Conservation (phyloP, 2,888 invertebrate genomes). For the Aethes cnicana region DNA sequence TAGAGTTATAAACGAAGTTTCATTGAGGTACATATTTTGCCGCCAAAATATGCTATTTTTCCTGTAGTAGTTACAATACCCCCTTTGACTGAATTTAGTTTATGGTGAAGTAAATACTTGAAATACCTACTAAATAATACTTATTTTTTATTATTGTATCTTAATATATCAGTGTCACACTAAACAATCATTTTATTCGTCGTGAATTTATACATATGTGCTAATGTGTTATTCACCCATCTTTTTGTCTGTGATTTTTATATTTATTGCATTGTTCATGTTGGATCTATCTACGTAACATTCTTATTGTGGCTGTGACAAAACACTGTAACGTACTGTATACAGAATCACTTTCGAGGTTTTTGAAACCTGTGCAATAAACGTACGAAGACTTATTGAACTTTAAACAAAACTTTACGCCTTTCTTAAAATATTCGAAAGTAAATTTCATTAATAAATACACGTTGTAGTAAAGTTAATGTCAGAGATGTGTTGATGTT, state of each 20-base stretch:
- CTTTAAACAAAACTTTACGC: conserved; percentile 14
- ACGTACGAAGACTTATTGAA: conserved; percentile 15
- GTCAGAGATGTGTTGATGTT: conserved; percentile 13
- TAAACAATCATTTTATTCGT: too few relatives aligned
- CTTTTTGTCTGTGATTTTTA: conserved; percentile 20
- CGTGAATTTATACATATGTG: too few relatives aligned
- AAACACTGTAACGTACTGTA: conserved; percentile 29
- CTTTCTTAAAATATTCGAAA: conserved; percentile 11
- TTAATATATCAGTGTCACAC: too few relatives aligned
- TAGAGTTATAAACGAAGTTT: too few relatives aligned
- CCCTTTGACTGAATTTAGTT: too few relatives aligned
- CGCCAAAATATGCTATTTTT: too few relatives aligned
- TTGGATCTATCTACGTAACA: conserved; percentile 6
- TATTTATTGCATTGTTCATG: conserved; percentile 1
- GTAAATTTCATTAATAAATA: not conserved
- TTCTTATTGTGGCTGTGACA: conserved; percentile 25
- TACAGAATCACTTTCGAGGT: conserved; percentile 23
- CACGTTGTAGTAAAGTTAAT: conserved; percentile 7
- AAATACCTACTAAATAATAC: too few relatives aligned
- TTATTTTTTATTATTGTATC: too few relatives aligned
- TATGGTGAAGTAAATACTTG: too few relatives aligned
- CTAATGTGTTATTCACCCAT: too few relatives aligned
- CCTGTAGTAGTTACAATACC: too few relatives aligned
- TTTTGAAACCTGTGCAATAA: conserved; percentile 21
- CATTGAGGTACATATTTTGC: too few relatives aligned